Base-by-base conservation (phyloP, 2,797 vertebrate genomes). In the Malacoraja senta region DNA sequence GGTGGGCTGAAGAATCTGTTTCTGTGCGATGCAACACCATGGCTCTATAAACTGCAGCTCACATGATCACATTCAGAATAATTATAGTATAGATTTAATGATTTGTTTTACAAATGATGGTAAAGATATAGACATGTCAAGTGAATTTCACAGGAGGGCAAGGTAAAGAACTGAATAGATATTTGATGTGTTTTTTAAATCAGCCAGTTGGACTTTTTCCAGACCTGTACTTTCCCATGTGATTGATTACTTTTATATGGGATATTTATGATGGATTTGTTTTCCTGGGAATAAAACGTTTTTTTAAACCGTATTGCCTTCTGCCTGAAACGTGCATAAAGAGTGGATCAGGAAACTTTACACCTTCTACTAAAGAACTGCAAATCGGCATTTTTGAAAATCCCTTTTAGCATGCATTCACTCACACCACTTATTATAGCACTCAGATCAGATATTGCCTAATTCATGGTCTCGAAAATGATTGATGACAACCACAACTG, bases 131-230 rank as follows among this genome's bases (percentile, higher is more conserved):
- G 68, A 68, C 24, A 21, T 35, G 61, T 58, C 15, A 29, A 44
- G 68, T 32, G 21, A 65, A n/a, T 53, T 84, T 44, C 8, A 17
- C n/a, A 68, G n/a, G n/a, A 61, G 68, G 17, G n/a, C 63, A 88
- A 65, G 21, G n/a, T 35, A 88, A 61, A 10, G 53, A 29, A 61
- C 3, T 35, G 8, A 32, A n/a, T 61, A 29, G 26, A 61, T 15
- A 29, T 13, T 84, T 61, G 24, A 84, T 13, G 53, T 21, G 32
- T 63, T n/a, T 86, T 63, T 68, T 35, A 19, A 53, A 58, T 19
- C n/a, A 88, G n/a, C 63, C n/a, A 88, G 17, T 19, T 88, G n/a
- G 63, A 68, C n/a, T 88, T n/a, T 86, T 86, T 86, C 83, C 58
- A 86, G 13, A n/a, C 26, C 0, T 61, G 10, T 61, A 84, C 44